Evolutionary conservation across 2,113 vertebrate genomes (phyloP).

Genomic region (Gambusia holbrooki): DNA sequence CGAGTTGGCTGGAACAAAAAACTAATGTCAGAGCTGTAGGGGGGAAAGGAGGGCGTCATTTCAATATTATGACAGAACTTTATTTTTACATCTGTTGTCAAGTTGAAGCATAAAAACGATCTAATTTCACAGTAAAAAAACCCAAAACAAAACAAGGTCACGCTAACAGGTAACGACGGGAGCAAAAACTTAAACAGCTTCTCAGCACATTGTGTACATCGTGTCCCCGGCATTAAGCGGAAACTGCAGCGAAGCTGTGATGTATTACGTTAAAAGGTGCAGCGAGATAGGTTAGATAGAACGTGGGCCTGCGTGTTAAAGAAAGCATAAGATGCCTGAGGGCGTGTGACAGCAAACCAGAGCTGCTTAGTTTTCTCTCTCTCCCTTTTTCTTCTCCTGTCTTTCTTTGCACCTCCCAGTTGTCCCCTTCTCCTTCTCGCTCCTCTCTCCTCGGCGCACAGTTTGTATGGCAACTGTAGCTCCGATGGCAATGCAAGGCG

Average conservation of each 20-base stretch:
- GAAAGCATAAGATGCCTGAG: slow-evolving; percentile 71
- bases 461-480: slow-evolving; percentile 59
- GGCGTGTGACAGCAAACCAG: slow-evolving; percentile 71
- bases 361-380: slow-evolving; percentile 60
- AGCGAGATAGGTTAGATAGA: slow-evolving; percentile 66
- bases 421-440: slow-evolving; percentile 66
- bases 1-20: slow-evolving; percentile 64
- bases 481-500: slow-evolving; percentile 45
- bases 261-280: slow-evolving; percentile 54
- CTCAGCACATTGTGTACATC: slow-evolving; percentile 22
- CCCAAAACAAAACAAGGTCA: not conserved
- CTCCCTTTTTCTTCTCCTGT: slow-evolving; percentile 15
- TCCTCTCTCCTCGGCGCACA: slow-evolving; percentile 51
- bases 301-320: slow-evolving; percentile 73
- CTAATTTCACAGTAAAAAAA: too few species aligned
- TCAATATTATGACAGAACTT: not conserved
- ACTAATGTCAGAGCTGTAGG: slow-evolving; percentile 60
- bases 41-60: slow-evolving; percentile 16
- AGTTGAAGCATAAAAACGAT: slow-evolving; percentile 9
- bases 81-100: not conserved
- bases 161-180: not conserved
- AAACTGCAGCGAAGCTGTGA: slow-evolving; percentile 47
- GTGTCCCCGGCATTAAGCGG: slow-evolving; percentile 37
- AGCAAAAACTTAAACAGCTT: slow-evolving; percentile 4
- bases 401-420: slow-evolving; percentile 56